These are phyloP conservation scores for Melanotus villosus DNA, from an alignment of 2,888 invertebrate species.

Conservation along the genomic window DNA sequence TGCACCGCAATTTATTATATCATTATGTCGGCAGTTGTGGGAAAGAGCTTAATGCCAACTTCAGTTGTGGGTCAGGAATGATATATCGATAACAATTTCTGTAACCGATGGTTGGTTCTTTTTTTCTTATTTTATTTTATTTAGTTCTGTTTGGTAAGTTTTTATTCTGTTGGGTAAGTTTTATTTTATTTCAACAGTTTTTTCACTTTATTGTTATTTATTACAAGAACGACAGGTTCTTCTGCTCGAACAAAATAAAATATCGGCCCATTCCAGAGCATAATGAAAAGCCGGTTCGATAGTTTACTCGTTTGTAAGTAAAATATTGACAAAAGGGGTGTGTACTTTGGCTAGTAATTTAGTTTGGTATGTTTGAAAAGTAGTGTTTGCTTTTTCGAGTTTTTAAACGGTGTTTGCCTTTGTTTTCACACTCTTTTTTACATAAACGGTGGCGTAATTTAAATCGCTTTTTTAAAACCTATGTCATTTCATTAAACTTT, in stretches of 20 bases:
- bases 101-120: neutral
- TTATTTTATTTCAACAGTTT: slow-evolving; percentile 7
- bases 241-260: neutral
- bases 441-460: slow-evolving; percentile 11
- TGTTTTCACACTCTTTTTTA: slow-evolving; percentile 24
- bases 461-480: neutral
- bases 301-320: slow-evolving; percentile 16
- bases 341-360: slow-evolving; percentile 8
- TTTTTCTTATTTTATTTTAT: too few species aligned
- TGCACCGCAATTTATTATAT: slow-evolving; percentile 35
- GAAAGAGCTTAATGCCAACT: slow-evolving; percentile 33
- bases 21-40: slow-evolving; percentile 38
- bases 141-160: too few species aligned
- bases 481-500: too few species aligned
- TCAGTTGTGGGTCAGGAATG: slow-evolving; percentile 26
- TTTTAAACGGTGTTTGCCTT: slow-evolving; percentile 6
- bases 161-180: neutral
- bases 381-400: slow-evolving; percentile 6
- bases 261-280: neutral
- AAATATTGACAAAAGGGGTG: slow-evolving; percentile 26
- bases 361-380: slow-evolving; percentile 19
- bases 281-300: neutral
- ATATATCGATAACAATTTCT: slow-evolving; percentile 30
- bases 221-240: slow-evolving; percentile 8
- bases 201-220: slow-evolving; percentile 4